Evolutionary conservation across 2,888 invertebrate species (phyloP), one percentile per base, ranked within the genome.

Genomic region (Papilio elwesi): DNA sequence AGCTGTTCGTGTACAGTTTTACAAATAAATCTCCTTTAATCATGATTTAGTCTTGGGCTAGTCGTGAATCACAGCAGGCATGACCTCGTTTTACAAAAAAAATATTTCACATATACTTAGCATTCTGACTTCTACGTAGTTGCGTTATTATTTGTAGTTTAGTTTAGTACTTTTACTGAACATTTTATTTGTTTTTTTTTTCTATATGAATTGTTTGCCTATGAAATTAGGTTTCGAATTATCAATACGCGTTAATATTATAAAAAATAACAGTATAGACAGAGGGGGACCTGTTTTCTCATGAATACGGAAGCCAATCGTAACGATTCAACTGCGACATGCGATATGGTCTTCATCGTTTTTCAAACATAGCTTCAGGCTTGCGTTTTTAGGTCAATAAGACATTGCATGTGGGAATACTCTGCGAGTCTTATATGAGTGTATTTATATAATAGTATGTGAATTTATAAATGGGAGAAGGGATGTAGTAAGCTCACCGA

Each of bases 351-450:
- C 59, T 73, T 65, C 69, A 73, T 73, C 64, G 55, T 68, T 69
- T 67, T 59, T 43, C 69, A 69, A n/a, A n/a, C 69, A 65, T 59
- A 47, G 65, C 68, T 38, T 11, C 64, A 64, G 49, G 55, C 55
- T 55, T 64, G 16, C 57, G 69, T 73, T 73, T 73, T 73, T 69
- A 73, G 73, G 73, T 73, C 73, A 73, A 69, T 69, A 69, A 65
- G 73, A 69, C 52, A 64, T n/a, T 65, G 68, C 69, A 52, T 38
- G 12, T 51, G 73, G 68, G 73, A 68, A 73, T 69, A 66, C 73
- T 5, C 38, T 43, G n/a, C 57, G 57, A 59, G 38, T 59, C 59
- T 59, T 59, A 11, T 43, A 43, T 62, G 43, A n/a, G 38, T 38
- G n/a, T n/a, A n/a, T n/a, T n/a, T 43, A 38, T 38, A 6, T 36